phyloP scores from a whole-genome alignment of 1,140 invertebrate genomes.

The Meloidogyne floridensis region DNA sequence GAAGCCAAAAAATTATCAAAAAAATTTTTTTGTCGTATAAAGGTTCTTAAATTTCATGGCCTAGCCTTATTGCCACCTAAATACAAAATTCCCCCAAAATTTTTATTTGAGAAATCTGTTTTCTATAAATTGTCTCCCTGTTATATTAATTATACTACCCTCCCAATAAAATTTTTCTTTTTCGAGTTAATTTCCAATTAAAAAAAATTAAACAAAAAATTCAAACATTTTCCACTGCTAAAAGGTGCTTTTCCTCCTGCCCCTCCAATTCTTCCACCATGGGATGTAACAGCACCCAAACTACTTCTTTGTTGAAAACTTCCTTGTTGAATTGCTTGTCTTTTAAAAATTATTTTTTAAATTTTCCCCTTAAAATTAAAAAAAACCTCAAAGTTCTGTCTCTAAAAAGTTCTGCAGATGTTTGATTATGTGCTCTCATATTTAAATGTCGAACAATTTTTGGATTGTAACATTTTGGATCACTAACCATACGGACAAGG shows the following conservation, averaged over 20 bases:
- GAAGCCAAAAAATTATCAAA: too few species aligned
- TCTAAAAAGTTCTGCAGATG: constrained; percentile 60
- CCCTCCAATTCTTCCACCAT: constrained; percentile 11
- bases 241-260: constrained; percentile 11
- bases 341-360: constrained; percentile 33
- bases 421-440: constrained; percentile 65
- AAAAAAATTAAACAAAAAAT: neutral
- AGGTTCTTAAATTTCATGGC: too few species aligned
- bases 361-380: neutral
- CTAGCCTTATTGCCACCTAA: neutral
- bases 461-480: constrained; percentile 66
- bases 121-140: too few species aligned
- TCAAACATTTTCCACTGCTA: constrained; percentile 24
- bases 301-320: constrained; percentile 30
- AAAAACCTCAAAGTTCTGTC: constrained; percentile 59
- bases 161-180: too few species aligned
- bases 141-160: too few species aligned
- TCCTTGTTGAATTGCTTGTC: constrained; percentile 54
- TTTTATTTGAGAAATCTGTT: too few species aligned
- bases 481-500: constrained; percentile 64
- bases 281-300: neutral
- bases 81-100: neutral
- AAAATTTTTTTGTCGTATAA: too few species aligned
- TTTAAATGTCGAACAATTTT: constrained; percentile 65
- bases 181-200: neutral